Evolutionary conservation across 2,888 invertebrate species (phyloP).

Genomic region (Agrochola circellaris): DNA sequence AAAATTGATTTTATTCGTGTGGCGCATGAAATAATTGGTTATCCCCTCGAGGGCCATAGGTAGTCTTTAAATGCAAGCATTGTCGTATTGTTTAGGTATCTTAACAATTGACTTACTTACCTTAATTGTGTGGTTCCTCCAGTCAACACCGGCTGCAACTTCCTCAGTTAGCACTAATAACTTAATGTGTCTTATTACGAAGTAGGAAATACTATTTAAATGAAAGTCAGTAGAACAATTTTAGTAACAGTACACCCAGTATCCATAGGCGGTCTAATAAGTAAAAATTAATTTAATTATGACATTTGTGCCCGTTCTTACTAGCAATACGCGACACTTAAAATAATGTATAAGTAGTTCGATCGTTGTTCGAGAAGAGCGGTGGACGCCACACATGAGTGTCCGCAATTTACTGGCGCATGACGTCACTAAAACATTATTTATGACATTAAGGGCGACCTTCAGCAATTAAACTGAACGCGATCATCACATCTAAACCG

Average conservation of each 20-base stretch:
- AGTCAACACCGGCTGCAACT: constrained; percentile 1
- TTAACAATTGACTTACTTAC: not conserved
- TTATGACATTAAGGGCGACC: not conserved
- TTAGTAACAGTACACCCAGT: not conserved
- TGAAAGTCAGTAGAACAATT: constrained; percentile 38
- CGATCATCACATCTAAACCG: no score
- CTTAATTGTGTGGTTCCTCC: not conserved
- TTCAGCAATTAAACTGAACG: no score
- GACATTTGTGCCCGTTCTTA: no score
- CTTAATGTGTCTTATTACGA: constrained; percentile 39
- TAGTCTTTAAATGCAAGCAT: not conserved
- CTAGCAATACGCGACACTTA: not conserved
- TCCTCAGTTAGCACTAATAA: constrained; percentile 30
- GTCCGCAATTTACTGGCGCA: not conserved
- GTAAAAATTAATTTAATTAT: not conserved
- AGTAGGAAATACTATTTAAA: constrained; percentile 31
- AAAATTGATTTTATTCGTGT: not conserved
- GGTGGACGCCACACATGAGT: not conserved
- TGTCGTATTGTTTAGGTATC: not conserved
- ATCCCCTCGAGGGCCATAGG: not conserved
- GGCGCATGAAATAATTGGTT: not conserved
- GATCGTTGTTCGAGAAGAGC: not conserved
- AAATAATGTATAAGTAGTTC: not conserved
- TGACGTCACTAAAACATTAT: not conserved
- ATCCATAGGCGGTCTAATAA: not conserved